These are phyloP conservation scores for Linnaemya tessellans DNA, from an alignment of 2,888 invertebrate genomes.

Conservation along the genomic window DNA sequence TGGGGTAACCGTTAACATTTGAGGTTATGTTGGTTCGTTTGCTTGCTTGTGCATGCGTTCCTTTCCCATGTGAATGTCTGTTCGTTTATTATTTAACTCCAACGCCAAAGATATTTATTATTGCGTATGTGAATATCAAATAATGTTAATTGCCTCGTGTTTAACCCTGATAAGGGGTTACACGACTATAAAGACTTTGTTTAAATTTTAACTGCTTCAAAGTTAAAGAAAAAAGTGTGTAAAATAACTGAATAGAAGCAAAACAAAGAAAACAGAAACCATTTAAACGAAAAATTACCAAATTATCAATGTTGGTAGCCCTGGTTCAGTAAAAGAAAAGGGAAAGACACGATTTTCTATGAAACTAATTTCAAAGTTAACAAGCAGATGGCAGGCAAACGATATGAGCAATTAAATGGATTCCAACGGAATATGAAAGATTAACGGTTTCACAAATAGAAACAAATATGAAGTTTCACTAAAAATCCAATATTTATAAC, in stretches of 20 bases:
- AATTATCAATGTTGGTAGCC: background rate
- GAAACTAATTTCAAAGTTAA: background rate
- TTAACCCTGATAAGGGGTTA: conserved; percentile 71
- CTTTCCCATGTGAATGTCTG: background rate
- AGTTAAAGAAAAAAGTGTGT: conserved; percentile 11
- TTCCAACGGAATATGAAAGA: background rate
- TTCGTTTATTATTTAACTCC: too few relatives aligned
- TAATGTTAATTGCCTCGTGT: conserved; percentile 64
- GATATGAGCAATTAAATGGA: background rate
- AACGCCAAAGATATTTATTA: background rate
- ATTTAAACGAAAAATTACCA: background rate
- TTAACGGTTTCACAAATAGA: too few relatives aligned
- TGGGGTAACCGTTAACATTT: conserved; percentile 14
- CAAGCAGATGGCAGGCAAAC: background rate
- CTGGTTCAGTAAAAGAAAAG: background rate
- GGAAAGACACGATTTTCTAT: background rate
- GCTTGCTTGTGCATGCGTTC: background rate
- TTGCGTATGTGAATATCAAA: conserved; percentile 53
- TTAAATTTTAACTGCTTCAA: conserved; percentile 34
- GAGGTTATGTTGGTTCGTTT: conserved; percentile 26
- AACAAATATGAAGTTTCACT: too few relatives aligned
- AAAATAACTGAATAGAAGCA: background rate
- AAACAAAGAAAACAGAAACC: background rate
- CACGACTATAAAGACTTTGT: background rate
- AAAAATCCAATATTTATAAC: too few relatives aligned